phyloP scores from a whole-genome alignment of 2,797 vertebrate genomes.

The Sparus aurata region DNA sequence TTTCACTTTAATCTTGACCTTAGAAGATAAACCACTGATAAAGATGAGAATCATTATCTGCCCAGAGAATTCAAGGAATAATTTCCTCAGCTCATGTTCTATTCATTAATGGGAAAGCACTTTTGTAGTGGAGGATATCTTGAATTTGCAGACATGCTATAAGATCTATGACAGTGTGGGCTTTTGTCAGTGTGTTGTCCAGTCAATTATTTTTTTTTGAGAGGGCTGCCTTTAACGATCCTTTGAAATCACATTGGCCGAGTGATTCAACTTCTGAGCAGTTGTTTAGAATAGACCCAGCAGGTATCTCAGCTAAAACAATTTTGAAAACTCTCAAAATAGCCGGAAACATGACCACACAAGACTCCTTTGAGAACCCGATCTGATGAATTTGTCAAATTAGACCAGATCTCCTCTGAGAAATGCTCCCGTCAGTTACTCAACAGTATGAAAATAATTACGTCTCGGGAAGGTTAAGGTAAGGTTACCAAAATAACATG shows the following conservation, averaged over 20 bases:
- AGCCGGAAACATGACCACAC: constrained; percentile 38
- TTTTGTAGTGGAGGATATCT: constrained; percentile 80
- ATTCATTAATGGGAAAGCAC: constrained; percentile 80
- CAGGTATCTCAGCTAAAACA: constrained; percentile 32
- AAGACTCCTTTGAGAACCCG: constrained; percentile 14
- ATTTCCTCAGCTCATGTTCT: constrained; percentile 82
- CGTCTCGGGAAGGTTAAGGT: constrained; percentile 21
- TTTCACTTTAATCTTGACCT: constrained; percentile 89
- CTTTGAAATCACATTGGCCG: constrained; percentile 57
- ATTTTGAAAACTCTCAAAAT: constrained; percentile 30
- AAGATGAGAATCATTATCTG: constrained; percentile 88
- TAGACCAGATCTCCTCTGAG: constrained; percentile 9
- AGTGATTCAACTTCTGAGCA: constrained; percentile 56
- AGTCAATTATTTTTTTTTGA: constrained; percentile 58
- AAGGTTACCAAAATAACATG: constrained; percentile 28
- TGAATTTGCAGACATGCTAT: constrained; percentile 76
- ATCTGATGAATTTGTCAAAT: constrained; percentile 30
- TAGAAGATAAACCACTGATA: constrained; percentile 88
- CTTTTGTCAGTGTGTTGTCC: constrained; percentile 66
- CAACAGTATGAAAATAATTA: constrained; percentile 26
- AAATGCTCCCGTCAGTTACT: constrained; percentile 22
- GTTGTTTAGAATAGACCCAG: constrained; percentile 51
- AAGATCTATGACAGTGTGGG: constrained; percentile 68
- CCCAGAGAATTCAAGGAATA: constrained; percentile 82
- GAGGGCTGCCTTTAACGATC: constrained; percentile 38